Evolutionary conservation across 2,888 invertebrate species (phyloP), one percentile per base, ranked within the genome.

Genomic region (Dicyrtomina minuta): DNA sequence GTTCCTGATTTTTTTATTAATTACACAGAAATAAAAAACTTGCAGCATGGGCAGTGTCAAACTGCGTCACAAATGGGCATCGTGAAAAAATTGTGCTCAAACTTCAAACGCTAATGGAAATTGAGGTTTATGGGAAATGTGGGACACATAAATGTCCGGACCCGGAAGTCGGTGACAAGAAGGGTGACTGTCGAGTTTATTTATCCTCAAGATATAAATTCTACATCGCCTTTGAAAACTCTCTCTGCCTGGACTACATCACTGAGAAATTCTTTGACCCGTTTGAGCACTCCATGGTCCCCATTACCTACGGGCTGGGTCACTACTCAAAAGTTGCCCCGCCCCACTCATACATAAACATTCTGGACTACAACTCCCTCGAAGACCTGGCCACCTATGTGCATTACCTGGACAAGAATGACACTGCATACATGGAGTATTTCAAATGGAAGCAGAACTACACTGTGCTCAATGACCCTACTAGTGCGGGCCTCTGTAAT

Each of bases 301-400:
- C 76, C 12, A 70, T 82, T 6, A 80, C 80, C 1, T 79, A 79
- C 55, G 81, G 81, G 0, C 72, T 77, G 6, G 79, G 75, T 0
- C 74, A 81, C 68, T 81, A 81, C 68, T 72, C 73, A 1, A 15
- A 49, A 22, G 62, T 79, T 12, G 76, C 79, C 1, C 82, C 82
- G 0, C 74, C 74, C 15, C 74, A 75, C 26, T 80, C 81, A 4
- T 81, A 76, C 72, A 81, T 82, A 56, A 76, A 81, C 69, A 80
- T 79, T 0, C 71, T 76, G 5, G 78, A 79, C 43, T 81, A 80
- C 67, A 39, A 71, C 2, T 72, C 76, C 5, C 74, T 80, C 0
- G 66, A 77, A 68, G 74, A 75, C 10, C 76, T 81, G n/a, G 79
- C 80, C 6, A 60, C 73, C 2, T 78, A 80, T 56, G 68, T 81